Percentiles rank a stretch among this genome's conserved stretches.
Conservation (phyloP, 2,113 vertebrate species). For the Cheilinus undulatus region DNA sequence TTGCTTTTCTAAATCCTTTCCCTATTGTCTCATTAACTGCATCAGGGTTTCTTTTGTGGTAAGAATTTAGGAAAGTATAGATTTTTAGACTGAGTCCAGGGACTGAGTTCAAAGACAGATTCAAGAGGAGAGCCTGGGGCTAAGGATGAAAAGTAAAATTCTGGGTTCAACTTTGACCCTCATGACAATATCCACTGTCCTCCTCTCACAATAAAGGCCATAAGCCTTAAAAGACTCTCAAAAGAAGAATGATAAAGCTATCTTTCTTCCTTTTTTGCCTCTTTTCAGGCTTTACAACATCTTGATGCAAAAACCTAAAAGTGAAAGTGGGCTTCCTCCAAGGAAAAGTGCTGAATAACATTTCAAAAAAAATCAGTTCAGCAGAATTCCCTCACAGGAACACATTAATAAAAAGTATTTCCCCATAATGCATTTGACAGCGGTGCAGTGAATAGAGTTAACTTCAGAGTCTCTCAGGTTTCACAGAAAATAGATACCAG, state of each 20-base stretch:
- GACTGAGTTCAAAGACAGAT: no score
- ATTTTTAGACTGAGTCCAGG: no score
- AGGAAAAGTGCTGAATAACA: conserved; percentile 23
- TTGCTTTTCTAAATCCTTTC: no score
- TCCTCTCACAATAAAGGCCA: no score
- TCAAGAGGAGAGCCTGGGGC: no score
- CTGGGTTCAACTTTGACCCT: no score
- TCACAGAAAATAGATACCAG: conserved; percentile 19
- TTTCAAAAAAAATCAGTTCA: conserved; percentile 15
- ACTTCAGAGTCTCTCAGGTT: conserved; percentile 27
- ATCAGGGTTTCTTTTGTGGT: no score
- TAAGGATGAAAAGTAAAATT: no score
- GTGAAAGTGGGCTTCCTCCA: conserved; percentile 11
- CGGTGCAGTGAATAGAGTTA: conserved; percentile 20
- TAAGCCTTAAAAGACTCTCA: no score
- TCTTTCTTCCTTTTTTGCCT: accelerated
- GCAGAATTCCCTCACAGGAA: conserved; percentile 18
- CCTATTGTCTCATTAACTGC: no score
- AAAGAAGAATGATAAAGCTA: not conserved
- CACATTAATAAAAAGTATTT: conserved; percentile 32
- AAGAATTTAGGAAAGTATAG: no score
- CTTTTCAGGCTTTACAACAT: not conserved
- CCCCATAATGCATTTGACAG: conserved; percentile 37
- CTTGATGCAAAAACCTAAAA: conserved; percentile 12
- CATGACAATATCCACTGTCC: no score